Evolutionary conservation across 1,140 invertebrate species (phyloP).

Genomic region (Nasonia longicornis): DNA sequence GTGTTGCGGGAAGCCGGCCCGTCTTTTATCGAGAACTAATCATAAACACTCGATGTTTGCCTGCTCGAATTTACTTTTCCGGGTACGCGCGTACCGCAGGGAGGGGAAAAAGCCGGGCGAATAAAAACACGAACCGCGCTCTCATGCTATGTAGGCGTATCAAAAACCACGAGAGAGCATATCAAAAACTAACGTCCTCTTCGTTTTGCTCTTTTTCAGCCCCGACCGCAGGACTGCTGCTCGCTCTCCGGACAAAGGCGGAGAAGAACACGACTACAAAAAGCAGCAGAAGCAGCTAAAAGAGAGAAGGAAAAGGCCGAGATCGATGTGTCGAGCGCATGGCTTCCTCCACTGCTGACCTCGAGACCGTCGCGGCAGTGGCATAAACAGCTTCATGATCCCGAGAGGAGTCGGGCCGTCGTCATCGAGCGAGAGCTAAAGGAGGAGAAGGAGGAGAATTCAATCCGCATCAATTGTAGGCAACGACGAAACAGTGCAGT

Average conservation of each 20-base stretch:
- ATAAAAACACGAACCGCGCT: too few species aligned
- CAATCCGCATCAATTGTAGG: neutral
- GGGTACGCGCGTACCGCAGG: too few species aligned
- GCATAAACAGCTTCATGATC: slow-evolving; percentile 26
- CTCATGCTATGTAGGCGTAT: too few species aligned
- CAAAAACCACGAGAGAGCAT: neutral
- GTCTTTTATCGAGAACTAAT: neutral
- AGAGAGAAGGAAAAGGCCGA: slow-evolving; percentile 62
- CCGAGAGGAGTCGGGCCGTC: neutral
- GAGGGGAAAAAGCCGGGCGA: too few species aligned
- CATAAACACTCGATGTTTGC: too few species aligned
- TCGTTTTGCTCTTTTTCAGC: slow-evolving; percentile 4
- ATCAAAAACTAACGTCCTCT: neutral
- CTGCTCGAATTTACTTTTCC: neutral
- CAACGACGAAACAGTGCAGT: neutral
- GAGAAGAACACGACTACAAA: neutral
- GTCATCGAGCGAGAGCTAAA: neutral
- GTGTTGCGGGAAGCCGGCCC: too few species aligned
- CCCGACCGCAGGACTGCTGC: neutral
- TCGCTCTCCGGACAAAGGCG: slow-evolving; percentile 22
- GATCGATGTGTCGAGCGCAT: slow-evolving; percentile 68
- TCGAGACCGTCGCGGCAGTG: neutral
- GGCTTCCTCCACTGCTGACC: neutral
- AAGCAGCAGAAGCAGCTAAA: neutral
- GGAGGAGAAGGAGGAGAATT: neutral